Evolutionary conservation across 2,113 vertebrate species (phyloP).

Genomic region (Phrynocephalus versicolor): DNA sequence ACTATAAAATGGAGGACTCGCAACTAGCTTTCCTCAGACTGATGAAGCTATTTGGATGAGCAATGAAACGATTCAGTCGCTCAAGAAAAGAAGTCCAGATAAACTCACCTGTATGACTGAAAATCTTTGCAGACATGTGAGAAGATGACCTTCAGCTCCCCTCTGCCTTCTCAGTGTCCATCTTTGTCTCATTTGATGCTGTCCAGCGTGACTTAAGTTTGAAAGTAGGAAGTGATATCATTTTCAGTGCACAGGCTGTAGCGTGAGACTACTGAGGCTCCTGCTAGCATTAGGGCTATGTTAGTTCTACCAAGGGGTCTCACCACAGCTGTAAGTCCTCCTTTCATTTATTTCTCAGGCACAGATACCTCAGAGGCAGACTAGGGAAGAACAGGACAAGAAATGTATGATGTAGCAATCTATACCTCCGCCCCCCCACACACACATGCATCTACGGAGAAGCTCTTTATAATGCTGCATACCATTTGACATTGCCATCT

Average conservation of each 20-base stretch:
- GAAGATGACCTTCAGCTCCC: conserved; percentile 29
- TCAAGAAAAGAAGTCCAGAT: too few relatives aligned
- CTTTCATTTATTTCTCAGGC: background rate
- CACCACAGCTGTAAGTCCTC: background rate
- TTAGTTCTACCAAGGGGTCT: background rate
- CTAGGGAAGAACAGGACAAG: background rate
- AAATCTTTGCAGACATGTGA: too few relatives aligned
- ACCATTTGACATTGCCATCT: too few relatives aligned
- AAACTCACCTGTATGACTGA: too few relatives aligned
- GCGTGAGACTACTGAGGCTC: conserved; percentile 6
- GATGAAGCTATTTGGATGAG: too few relatives aligned
- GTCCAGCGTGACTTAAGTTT: conserved; percentile 14
- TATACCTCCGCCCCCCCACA: background rate
- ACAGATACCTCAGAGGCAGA: background rate
- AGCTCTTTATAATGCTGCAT: background rate
- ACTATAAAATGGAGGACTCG: too few relatives aligned
- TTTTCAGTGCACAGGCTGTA: background rate
- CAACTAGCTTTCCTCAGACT: too few relatives aligned
- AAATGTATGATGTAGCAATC: too few relatives aligned
- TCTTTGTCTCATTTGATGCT: conserved; percentile 6
- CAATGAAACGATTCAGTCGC: too few relatives aligned
- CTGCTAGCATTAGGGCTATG: background rate
- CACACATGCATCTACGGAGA: background rate
- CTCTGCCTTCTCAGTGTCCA: background rate
- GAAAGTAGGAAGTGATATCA: conserved; percentile 33